Conservation (phyloP, 2,113 vertebrate genomes). For the Corythornis vintsioides region DNA sequence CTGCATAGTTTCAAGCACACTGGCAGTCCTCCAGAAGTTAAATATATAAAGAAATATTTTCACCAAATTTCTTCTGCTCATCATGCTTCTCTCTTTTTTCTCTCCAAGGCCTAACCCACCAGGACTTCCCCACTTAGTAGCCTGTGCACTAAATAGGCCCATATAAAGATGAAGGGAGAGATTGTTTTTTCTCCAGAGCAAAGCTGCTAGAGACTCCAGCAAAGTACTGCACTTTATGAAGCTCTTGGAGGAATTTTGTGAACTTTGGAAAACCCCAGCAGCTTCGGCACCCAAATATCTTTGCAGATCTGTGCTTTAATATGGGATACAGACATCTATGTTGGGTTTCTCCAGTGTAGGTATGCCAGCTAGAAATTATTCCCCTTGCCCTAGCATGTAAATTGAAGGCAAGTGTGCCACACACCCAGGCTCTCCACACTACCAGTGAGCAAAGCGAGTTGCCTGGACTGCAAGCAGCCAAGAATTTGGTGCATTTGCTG, state of each 20-base stretch:
- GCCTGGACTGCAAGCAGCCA: neutral
- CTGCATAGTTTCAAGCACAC: neutral
- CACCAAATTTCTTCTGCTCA: neutral
- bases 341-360: neutral
- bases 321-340: neutral
- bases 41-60: conserved; percentile 7
- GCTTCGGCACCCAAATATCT: neutral
- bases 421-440: neutral
- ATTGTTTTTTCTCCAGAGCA: neutral
- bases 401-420: neutral
- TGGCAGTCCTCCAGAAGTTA: neutral
- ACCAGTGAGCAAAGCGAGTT: neutral
- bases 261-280: neutral
- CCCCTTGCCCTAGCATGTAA: neutral
- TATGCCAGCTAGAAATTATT: neutral
- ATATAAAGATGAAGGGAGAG: neutral
- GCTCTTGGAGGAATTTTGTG: neutral
- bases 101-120: neutral
- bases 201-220: neutral
- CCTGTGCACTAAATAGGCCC: neutral
- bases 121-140: neutral
- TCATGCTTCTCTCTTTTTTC: neutral
- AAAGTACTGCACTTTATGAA: neutral
- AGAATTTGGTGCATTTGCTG: neutral
- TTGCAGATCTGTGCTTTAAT: neutral